A percentile compares a stretch with the other conserved stretches of the same genome.
Conservation (phyloP, 2,888 invertebrate genomes). For the Thymelicus sylvestris region DNA sequence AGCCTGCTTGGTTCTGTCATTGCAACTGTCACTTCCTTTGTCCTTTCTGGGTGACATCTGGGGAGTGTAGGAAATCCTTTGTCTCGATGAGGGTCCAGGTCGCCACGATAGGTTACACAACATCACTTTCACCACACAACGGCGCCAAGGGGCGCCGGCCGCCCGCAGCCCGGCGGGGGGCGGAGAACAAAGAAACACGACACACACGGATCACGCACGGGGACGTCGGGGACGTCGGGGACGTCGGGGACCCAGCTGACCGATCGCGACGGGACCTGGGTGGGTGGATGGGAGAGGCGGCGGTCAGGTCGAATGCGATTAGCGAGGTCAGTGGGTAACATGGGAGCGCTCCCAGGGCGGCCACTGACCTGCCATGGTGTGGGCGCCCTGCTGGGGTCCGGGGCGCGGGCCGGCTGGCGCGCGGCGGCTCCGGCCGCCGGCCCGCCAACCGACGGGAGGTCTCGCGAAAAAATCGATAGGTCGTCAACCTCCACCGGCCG, state of each 20-base stretch:
- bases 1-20: constrained; percentile 5
- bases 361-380: constrained; percentile 66
- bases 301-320: constrained; percentile 25
- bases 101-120: constrained; percentile 37
- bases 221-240: too few species aligned
- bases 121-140: constrained; percentile 27
- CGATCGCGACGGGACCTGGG: constrained; percentile 17
- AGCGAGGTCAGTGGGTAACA: constrained; percentile 48
- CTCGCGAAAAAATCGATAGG: constrained; percentile 84
- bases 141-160: constrained; percentile 19
- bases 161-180: constrained; percentile 8
- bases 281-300: constrained; percentile 23
- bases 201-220: constrained; percentile 40
- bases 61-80: constrained; percentile 14
- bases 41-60: constrained; percentile 24
- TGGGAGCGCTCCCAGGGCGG: constrained; percentile 50
- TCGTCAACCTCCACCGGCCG: constrained; percentile 79
- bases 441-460: constrained; percentile 75
- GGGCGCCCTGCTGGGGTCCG: constrained; percentile 38
- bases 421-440: constrained; percentile 60
- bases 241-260: too few species aligned
- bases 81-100: constrained; percentile 17
- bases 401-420: constrained; percentile 46
- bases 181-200: constrained; percentile 55
- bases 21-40: constrained; percentile 33